Evolutionary conservation across 2,888 invertebrate genomes (phyloP).

Genomic region (Stenurella melanura): DNA sequence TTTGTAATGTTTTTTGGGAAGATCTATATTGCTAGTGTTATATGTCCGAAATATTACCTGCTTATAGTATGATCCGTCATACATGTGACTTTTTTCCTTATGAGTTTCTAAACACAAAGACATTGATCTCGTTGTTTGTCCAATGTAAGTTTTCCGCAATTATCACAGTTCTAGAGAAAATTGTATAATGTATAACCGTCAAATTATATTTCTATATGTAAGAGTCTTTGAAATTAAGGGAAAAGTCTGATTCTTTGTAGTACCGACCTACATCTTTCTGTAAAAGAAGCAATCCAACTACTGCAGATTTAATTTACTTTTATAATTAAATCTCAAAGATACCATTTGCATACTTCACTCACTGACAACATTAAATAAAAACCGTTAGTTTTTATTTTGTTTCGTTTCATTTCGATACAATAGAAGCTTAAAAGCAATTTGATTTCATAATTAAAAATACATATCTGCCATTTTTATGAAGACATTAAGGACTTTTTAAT

Average conservation of each 20-base stretch:
- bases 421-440: constrained; percentile 21
- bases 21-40: too few species aligned
- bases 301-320: constrained; percentile 31
- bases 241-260: background rate
- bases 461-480: constrained; percentile 2
- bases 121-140: too few species aligned
- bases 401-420: constrained; percentile 19
- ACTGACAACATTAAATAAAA: constrained; percentile 10
- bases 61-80: too few species aligned
- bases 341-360: constrained; percentile 25
- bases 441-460: constrained; percentile 27
- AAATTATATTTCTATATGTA: background rate
- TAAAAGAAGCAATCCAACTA: constrained; percentile 12
- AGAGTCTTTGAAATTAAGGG: background rate
- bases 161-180: too few species aligned
- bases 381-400: constrained; percentile 16
- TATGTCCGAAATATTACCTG: background rate
- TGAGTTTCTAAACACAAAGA: too few species aligned
- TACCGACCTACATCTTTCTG: constrained; percentile 15
- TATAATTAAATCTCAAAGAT: constrained; percentile 32
- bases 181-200: too few species aligned
- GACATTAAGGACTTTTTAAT: background rate
- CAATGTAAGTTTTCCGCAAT: too few species aligned
- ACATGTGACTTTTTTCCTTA: too few species aligned
- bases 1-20: too few species aligned